Conservation (phyloP, 2,113 vertebrate species). For the Chloebia gouldiae region DNA sequence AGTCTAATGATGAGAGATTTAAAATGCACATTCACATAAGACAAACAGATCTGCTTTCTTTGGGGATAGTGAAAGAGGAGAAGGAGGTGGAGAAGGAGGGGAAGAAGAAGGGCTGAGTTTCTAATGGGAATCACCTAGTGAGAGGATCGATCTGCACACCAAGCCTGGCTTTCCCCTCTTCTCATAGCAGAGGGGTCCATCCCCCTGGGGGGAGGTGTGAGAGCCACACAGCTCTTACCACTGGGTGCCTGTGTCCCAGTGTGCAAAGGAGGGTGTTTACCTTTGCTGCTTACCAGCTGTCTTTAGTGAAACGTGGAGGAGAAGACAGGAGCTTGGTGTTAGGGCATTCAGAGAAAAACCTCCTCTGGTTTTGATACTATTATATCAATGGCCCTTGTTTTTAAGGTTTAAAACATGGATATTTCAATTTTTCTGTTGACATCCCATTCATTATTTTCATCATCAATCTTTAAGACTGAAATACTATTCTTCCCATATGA, state of each 20-base stretch:
- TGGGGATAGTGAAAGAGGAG: neutral
- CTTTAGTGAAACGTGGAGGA: neutral
- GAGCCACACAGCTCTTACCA: neutral
- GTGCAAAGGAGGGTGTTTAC: neutral
- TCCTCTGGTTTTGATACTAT: neutral
- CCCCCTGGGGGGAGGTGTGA: neutral
- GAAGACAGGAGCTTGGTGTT: neutral
- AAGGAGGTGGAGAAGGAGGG: neutral
- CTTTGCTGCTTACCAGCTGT: neutral
- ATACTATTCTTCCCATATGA: neutral
- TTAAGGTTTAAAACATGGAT: neutral
- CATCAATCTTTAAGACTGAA: neutral
- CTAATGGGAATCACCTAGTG: neutral
- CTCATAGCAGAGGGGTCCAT: neutral
- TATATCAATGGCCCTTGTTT: neutral
- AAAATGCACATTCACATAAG: neutral
- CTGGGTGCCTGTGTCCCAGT: neutral
- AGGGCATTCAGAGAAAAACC: neutral
- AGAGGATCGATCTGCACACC: neutral
- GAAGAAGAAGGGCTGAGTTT: neutral
- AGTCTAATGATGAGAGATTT: neutral
- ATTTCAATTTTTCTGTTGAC: neutral
- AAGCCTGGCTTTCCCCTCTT: neutral
- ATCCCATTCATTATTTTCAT: neutral
- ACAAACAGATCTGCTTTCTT: neutral